Evolutionary conservation across 2,797 vertebrate species (phyloP), one percentile per base, ranked within the genome.

Genomic region (Pangasius mekongensis): DNA sequence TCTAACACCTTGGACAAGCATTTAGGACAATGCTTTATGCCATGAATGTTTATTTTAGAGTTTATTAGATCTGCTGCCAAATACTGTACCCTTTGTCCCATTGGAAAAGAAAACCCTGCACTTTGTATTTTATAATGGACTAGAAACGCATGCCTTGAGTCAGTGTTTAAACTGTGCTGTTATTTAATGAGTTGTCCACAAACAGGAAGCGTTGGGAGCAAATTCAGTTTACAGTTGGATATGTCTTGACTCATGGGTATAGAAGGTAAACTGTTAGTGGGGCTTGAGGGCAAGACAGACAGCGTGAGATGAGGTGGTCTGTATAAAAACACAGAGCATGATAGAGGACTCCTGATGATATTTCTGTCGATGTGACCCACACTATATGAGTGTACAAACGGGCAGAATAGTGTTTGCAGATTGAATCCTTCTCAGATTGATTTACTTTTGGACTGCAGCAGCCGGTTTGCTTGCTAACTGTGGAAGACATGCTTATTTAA

Each of bases 351-450:
- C 27, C 60, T 47, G 85, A 86, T 90, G 85, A 89, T 74, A 86
- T 87, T 89, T 89, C 84, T 91, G 82, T 58, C 43, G 66, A 83
- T 47, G 74, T 91, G 90, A 92, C 87, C 83, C 69, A 13, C 66
- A 77, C 89, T 74, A 87, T 90, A 89, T 85, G 18, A 69, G 85
- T 90, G 88, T 89, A 89, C 84, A 56, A 62, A 56, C 43, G 58
- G 90, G 89, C 86, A 82, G 87, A 86, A 87, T 91, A 76, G 39
- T 90, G 64, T 91, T 91, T 89, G 81, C 81, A 81, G 85, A 91
- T 86, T 90, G 89, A 91, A 90, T 89, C 88, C 90, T 69, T 24
- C 73, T 62, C 80, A 88, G 85, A 88, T 84, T 91, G 74, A 91
- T 91, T 89, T 87, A 89, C 88, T 90, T 89, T 84, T 67, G 64